Percentiles rank a stretch among this genome's conserved stretches.
phyloP scores from a whole-genome alignment of 2,797 vertebrate genomes.

The Lutjanus campechanus region DNA sequence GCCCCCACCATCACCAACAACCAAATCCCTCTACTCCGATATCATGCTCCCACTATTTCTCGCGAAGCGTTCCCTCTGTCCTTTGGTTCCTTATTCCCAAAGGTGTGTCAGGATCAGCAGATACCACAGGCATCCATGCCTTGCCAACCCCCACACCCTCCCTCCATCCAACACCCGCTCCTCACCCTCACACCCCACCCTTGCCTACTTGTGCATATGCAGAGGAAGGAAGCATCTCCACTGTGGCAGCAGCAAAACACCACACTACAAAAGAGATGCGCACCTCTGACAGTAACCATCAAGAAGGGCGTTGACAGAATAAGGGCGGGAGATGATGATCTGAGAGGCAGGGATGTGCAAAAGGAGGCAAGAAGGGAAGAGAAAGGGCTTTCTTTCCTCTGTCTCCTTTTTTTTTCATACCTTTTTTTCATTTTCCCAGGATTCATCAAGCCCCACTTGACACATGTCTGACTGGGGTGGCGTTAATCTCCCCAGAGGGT shows the following conservation, averaged over 20 bases:
- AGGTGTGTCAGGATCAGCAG: constrained; percentile 80
- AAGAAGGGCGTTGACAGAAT: constrained; percentile 90
- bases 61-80: constrained; percentile 60
- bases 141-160: constrained; percentile 12
- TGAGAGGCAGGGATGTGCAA: constrained; percentile 84
- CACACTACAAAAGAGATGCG: constrained; percentile 85
- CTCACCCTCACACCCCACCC: constrained; percentile 50
- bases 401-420: constrained; percentile 72
- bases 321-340: constrained; percentile 89
- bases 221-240: constrained; percentile 84
- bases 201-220: constrained; percentile 87
- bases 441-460: constrained; percentile 88
- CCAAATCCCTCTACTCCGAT: constrained; percentile 57
- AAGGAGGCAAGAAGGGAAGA: constrained; percentile 81
- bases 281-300: constrained; percentile 88
- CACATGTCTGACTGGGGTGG: constrained; percentile 85
- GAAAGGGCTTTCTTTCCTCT: constrained; percentile 80
- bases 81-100: constrained; percentile 78
- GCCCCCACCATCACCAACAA: constrained; percentile 21
- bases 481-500: constrained; percentile 85
- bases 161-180: constrained; percentile 30
- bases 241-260: constrained; percentile 81
- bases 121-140: constrained; percentile 67
- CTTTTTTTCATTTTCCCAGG: constrained; percentile 73
- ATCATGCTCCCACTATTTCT: constrained; percentile 56